Base-by-base conservation (phyloP, 2,888 invertebrate genomes). In the Brachyptera risi region DNA sequence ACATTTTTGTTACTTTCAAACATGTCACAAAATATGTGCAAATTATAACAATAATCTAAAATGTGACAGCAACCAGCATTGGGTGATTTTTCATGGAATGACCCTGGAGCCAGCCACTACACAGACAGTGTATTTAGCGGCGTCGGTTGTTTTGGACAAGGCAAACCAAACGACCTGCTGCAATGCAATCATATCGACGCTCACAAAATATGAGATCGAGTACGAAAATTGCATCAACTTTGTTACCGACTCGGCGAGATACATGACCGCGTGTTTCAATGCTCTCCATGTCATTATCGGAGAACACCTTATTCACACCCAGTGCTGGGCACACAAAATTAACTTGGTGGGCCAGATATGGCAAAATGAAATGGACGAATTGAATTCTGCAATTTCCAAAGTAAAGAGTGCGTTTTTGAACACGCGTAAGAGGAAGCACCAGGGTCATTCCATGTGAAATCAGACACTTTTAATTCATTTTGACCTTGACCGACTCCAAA, bases 281-380 rank as follows among this genome's bases (percentile, higher is more conserved):
- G 47, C 58, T 7, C 19, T 58, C 9, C 2, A 23, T 17, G 24
- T 40, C 11, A 13, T 58, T 9, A 37, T 58, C 15, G 47, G 35
- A 23, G 15, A 19, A 3, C 47, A 58, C 1, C 37, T 58, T 2
- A 19, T 58, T 19, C 58, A 58, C 44, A 47, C 49, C 3, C 58
- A 62, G 51, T 62, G 59, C 17, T 62, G 62, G 62, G 59, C 59
- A 1, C 62, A 62, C 11, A 62, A 62, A 49, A 21, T 58, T 2
- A 54, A 47, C 27, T 19, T 59, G 19, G 59, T 56, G 4, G 38
- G 60, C 37, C 42, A 56, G 21, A 59, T 49, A 9, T 56, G 51
- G 40, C 37, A 51, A 21, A 50, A 44, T 11, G 44, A 56, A 17
- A n/a, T 63, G 56, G 58, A 42, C 26, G 56, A 60, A 37, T 49